Conservation (phyloP, 2,113 vertebrate genomes). For the Progne subis region DNA sequence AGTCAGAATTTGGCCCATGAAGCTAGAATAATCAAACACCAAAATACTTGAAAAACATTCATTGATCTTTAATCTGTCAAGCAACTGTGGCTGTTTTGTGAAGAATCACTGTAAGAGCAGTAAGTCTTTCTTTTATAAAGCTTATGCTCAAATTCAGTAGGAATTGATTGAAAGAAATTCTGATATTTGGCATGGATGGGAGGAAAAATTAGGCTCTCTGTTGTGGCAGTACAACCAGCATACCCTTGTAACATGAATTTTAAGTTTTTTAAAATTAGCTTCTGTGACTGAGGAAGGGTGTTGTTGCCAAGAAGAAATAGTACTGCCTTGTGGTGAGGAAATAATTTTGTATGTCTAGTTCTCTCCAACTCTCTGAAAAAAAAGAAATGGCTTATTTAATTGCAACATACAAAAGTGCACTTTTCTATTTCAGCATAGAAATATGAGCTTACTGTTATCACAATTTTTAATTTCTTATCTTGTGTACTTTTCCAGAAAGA, state of each 20-base stretch:
- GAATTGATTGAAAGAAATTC: background rate
- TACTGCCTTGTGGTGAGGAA: background rate
- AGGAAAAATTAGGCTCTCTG: background rate
- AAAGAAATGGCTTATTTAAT: background rate
- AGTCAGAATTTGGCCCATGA: background rate
- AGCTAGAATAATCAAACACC: background rate
- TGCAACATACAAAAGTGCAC: background rate
- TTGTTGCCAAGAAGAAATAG: background rate
- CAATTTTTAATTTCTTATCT: background rate
- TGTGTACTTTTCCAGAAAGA: background rate
- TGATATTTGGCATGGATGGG: background rate
- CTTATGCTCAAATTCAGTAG: background rate
- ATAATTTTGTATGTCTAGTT: background rate
- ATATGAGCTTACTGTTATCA: background rate
- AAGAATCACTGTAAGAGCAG: background rate
- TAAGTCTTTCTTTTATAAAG: background rate
- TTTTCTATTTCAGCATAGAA: background rate
- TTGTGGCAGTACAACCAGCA: background rate
- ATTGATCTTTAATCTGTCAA: background rate
- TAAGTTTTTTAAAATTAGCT: background rate
- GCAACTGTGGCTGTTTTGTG: background rate
- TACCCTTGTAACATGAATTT: background rate
- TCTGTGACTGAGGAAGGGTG: background rate
- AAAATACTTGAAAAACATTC: background rate
- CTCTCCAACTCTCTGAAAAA: background rate